phyloP scores from a whole-genome alignment of 2,797 vertebrate genomes.

The Threskiornis aethiopicus region DNA sequence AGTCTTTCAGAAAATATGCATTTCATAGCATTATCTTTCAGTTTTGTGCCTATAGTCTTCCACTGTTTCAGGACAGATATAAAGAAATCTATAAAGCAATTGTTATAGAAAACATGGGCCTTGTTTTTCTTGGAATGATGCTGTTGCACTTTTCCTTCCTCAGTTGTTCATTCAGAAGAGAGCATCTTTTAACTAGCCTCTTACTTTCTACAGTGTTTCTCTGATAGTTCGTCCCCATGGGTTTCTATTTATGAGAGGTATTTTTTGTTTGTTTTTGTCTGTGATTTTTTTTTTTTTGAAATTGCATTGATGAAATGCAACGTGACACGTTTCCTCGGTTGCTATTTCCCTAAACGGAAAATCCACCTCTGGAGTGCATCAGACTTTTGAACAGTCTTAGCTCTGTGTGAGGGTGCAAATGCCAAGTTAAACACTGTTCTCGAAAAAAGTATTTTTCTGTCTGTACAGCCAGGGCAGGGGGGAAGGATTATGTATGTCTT shows the following conservation, averaged over 20 bases:
- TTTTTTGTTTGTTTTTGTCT: not conserved
- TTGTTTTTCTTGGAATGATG: not conserved
- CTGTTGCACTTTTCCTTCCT: not conserved
- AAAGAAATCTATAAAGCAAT: not conserved
- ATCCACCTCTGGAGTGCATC: not conserved
- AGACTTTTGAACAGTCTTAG: not conserved
- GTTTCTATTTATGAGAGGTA: not conserved
- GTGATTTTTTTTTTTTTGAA: too few relatives aligned
- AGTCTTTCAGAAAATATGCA: not conserved
- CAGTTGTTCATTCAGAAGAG: not conserved
- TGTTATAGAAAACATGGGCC: not conserved
- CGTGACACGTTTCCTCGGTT: not conserved
- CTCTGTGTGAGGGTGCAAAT: not conserved
- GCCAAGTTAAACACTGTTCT: not conserved
- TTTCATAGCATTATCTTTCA: not conserved
- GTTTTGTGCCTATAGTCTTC: not conserved
- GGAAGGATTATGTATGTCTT: not conserved
- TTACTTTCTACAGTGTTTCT: not conserved
- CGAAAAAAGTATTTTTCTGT: not conserved
- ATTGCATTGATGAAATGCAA: not conserved
- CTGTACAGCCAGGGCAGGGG: rapidly evolving
- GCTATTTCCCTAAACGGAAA: not conserved
- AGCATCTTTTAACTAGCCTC: not conserved
- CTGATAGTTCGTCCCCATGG: not conserved
- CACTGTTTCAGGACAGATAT: not conserved